Base-by-base conservation (phyloP, 2,888 invertebrate species). In the Drosophila subsilvestris region DNA sequence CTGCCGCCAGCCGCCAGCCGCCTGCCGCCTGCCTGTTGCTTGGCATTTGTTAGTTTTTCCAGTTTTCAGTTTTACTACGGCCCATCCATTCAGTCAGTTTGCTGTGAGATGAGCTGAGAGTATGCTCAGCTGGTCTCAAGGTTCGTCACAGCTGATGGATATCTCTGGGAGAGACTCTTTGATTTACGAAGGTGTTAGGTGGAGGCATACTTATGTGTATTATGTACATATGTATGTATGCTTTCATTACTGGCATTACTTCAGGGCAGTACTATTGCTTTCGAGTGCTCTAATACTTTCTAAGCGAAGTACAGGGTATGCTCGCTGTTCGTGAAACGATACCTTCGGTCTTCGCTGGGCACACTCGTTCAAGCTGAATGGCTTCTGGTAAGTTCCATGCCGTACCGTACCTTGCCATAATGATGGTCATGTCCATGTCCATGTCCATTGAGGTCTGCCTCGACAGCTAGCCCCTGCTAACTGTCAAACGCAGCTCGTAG, bases 1-100 rank as follows among this genome's bases (percentile, higher is more conserved):
- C 49, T 67, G 58, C 43, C 25, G 55, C 49, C n/a, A 57, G 49
- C 17, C 48, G 43, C 25, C 27, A 49, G 59, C 7, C 44, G 44
- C 27, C 50, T 18, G 37, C 48, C 44, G 37, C 37, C 14, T 37
- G 37, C 20, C 20, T 20, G 20, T 20, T 20, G 20, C 22, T 25
- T 25, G 63, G 29, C 63, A 51, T 37, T 74, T 80, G 69, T 75
- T 75, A 66, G 81, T 61, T 84, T 84, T 81, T 81, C 74, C 82
- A 75, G 75, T 74, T 37, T 61, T 42, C 45, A 37, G 51, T 20
- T 37, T 44, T 32, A 49, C 22, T 48, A 9, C 12, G 14, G 14
- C 4, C 4, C 1, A 25, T 12, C 2, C 17, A 48, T 5, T 1
- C 25, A 25, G 25, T 6, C 25, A 25, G 42, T 44, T 10, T 12